Evolutionary conservation across 2,888 invertebrate genomes (phyloP).

Genomic region (Cryptus viduatorius): DNA sequence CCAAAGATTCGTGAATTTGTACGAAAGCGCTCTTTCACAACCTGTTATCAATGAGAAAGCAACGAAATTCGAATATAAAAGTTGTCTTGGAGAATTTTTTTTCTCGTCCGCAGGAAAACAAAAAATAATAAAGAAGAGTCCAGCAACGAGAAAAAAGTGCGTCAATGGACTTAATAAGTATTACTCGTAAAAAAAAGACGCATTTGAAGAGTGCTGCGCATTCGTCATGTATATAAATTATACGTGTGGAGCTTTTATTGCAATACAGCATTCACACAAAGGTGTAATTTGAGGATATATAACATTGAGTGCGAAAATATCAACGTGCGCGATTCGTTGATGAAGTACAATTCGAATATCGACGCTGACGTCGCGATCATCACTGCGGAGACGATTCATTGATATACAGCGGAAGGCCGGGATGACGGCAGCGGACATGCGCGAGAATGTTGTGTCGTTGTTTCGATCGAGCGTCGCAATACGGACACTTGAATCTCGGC

Average conservation of each 20-base stretch:
- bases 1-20: constrained; percentile 27
- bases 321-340: background rate
- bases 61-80: background rate
- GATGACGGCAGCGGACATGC: constrained; percentile 71
- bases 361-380: background rate
- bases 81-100: background rate
- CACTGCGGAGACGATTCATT: background rate
- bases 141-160: background rate
- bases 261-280: constrained; percentile 3
- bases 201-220: background rate
- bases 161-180: background rate
- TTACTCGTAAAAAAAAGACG: background rate
- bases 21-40: background rate
- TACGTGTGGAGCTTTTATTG: constrained; percentile 13
- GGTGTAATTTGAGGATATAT: background rate
- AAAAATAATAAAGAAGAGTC: background rate
- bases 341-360: background rate
- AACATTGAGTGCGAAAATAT: background rate
- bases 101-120: background rate
- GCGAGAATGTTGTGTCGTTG: constrained; percentile 74
- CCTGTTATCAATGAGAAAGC: background rate
- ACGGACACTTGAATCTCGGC: constrained; percentile 81
- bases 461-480: constrained; percentile 45
- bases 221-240: background rate
- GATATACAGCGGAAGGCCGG: constrained; percentile 72